Percentiles rank a stretch among this genome's conserved stretches.
Evolutionary conservation across 2,888 invertebrate species (phyloP).

Genomic region (Chironomus riparius): DNA sequence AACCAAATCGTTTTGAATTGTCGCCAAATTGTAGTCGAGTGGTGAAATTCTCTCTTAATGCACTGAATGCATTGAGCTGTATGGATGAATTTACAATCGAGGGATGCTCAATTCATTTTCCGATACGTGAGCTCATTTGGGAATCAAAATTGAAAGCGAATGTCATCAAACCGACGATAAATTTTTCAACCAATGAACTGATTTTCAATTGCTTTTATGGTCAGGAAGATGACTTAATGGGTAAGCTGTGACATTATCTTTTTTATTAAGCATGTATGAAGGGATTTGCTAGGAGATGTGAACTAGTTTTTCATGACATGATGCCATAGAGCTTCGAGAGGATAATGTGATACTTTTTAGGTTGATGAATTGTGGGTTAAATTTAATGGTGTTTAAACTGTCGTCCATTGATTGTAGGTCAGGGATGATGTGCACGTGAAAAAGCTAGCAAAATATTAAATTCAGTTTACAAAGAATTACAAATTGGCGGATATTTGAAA

Average conservation of each 20-base stretch:
- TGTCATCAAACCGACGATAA: constrained; percentile 7
- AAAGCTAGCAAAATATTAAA: no score
- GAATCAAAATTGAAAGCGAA: constrained; percentile 5
- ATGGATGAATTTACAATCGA: constrained; percentile 11
- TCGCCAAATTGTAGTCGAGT: not conserved
- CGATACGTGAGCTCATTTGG: not conserved
- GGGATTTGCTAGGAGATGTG: no score
- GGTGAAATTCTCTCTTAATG: constrained; percentile 5
- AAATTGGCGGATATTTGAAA: no score
- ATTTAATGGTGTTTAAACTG: no score
- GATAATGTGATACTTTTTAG: no score
- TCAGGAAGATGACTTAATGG: not conserved
- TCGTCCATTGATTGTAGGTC: not conserved
- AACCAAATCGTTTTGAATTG: constrained; percentile 19
- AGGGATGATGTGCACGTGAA: not conserved
- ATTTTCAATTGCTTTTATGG: constrained; percentile 12
- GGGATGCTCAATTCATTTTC: constrained; percentile 21
- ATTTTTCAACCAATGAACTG: constrained; percentile 9
- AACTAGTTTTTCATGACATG: no score
- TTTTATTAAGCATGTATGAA: not conserved
- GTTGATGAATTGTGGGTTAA: no score
- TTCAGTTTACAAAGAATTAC: no score
- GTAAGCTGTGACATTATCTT: not conserved
- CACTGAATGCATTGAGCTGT: not conserved
- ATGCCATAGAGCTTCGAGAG: no score